Base-by-base conservation (phyloP, 64 coral and sea anemone genomes). In the Montipora efflorescens region DNA sequence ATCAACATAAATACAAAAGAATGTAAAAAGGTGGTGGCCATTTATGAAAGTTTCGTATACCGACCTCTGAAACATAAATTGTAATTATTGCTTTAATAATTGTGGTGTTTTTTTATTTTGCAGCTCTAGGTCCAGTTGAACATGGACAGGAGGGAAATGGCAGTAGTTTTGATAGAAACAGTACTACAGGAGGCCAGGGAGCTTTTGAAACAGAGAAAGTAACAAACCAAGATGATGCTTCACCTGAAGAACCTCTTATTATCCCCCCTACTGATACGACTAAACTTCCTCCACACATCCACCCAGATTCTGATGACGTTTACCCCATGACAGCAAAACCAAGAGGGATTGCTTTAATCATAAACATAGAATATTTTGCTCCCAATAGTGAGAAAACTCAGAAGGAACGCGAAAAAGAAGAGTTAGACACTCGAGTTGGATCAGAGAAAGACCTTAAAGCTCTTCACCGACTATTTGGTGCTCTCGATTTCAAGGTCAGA, bases 311-410 rank as follows among this genome's bases (percentile, higher is more conserved):
- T 43, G 9, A 46, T 0, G 57, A 90, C 0, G 79, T 95, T 11
- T 95, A 95, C 73, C 93, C 80, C 8, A 95, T 95, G 93, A 85
- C 4, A 16, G 82, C 44, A 80, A 95, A 78, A 8, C 93, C 93
- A 9, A 76, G 93, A 95, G 93, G 93, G 7, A 66, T 90, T 10
- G 79, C 88, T 57, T 81, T 95, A 18, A 87, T 95, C 62, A 84
- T 95, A 69, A 95, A 95, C 15, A 90, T 59, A 47, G 76, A 68
- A 16, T 12, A 53, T 49, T 95, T 90, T 73, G 0, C 25, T 59
- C 79, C 11, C n/a, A 90, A 22, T 77, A n/a, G 19, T 22, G 53
- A 90, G 11, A 13, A 76, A 57, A 85, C 87, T 46, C 15, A 19
- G 8, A 85, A 86, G 48, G 67, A 44, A 12, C 7, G 46, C n/a